Percentiles rank a stretch among this genome's conserved stretches.
Conservation (phyloP, 2,888 invertebrate genomes). For the Rhagonycha lutea region DNA sequence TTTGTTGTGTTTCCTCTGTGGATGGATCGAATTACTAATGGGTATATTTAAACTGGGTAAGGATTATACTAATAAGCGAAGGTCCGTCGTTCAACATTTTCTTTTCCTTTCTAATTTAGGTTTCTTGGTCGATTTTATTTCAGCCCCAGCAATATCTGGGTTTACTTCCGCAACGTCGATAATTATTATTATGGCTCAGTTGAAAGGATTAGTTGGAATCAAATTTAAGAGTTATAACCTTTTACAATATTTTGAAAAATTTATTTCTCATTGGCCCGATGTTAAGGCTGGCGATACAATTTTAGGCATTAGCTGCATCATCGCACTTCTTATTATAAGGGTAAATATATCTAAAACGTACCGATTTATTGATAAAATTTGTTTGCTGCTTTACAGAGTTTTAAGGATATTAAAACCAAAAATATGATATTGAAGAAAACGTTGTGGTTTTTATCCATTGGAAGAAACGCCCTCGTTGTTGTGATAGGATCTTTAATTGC, state of each 20-base stretch:
- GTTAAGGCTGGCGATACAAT: constrained; percentile 65
- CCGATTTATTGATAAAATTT: neutral
- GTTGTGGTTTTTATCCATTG: constrained; percentile 76
- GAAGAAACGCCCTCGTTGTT: constrained; percentile 80
- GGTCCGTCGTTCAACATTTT: neutral
- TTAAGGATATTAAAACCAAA: constrained; percentile 62
- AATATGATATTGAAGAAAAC: constrained; percentile 58
- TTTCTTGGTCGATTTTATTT: constrained; percentile 83
- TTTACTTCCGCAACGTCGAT: constrained; percentile 85
- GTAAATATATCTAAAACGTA: constrained; percentile 55
- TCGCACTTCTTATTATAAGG: constrained; percentile 67
- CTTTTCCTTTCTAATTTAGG: constrained; percentile 58
- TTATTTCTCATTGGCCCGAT: constrained; percentile 56
- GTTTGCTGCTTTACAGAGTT: constrained; percentile 57
- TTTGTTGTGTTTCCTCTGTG: constrained; percentile 77
- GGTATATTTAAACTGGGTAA: constrained; percentile 81
- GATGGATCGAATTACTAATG: constrained; percentile 78
- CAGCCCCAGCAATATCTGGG: constrained; percentile 79
- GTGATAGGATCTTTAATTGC: constrained; percentile 66
- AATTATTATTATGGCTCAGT: constrained; percentile 75
- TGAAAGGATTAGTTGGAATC: constrained; percentile 75
- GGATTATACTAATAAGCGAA: constrained; percentile 21
- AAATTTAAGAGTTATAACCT: constrained; percentile 70
- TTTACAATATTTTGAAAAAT: constrained; percentile 61
- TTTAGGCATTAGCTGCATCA: constrained; percentile 69